Evolutionary conservation across 2,113 vertebrate species (phyloP).

Genomic region (Pelusios castaneus): DNA sequence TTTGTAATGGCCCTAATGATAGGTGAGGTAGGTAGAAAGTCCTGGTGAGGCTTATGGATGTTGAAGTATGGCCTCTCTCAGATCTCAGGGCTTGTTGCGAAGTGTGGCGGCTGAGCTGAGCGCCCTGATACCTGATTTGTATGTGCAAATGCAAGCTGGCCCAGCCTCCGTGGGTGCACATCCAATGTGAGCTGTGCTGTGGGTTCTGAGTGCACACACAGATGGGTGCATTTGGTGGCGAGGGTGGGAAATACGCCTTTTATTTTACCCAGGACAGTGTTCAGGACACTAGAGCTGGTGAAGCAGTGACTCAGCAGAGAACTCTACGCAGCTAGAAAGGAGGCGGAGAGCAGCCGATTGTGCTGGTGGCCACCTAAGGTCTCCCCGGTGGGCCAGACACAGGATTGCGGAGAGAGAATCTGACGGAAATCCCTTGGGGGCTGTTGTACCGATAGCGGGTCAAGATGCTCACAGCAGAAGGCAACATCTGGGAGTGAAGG

Average conservation of each 20-base stretch:
- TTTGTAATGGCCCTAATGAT: background rate
- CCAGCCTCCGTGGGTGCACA: background rate
- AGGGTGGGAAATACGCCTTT: background rate
- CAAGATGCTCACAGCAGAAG: background rate
- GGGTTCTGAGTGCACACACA: background rate
- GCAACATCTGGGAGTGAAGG: background rate
- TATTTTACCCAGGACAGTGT: background rate
- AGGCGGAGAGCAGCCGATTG: background rate
- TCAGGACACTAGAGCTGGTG: background rate
- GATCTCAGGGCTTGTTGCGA: background rate
- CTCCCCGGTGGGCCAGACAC: background rate
- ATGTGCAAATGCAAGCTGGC: background rate
- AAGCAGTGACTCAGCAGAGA: background rate
- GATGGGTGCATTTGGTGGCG: background rate
- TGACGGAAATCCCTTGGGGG: background rate
- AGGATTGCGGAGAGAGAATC: background rate
- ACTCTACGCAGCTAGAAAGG: background rate
- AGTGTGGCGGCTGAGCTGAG: background rate
- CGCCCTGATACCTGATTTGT: background rate
- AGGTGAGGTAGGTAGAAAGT: background rate
- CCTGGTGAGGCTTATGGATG: background rate
- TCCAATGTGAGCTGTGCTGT: background rate
- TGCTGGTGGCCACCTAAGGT: background rate
- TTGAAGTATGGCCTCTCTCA: background rate
- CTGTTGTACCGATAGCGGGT: too few species aligned